phyloP scores from a whole-genome alignment of 2,113 vertebrate species.

The Rattus rattus region DNA sequence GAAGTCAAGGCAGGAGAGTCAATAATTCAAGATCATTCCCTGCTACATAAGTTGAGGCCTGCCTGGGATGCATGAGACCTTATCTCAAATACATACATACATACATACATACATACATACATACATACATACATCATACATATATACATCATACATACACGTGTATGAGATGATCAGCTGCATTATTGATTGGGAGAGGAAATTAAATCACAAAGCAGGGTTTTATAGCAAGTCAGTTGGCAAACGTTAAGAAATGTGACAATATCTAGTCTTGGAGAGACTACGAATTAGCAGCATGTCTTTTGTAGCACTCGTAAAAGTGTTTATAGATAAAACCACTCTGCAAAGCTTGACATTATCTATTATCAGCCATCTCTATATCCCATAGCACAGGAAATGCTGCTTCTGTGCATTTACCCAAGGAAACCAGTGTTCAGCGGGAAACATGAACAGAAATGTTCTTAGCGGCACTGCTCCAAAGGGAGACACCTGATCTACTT shows the following conservation, averaged over 20 bases:
- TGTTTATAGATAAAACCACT: neutral
- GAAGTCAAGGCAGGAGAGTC: neutral
- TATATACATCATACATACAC: neutral
- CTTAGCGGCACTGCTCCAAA: neutral
- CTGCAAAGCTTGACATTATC: conserved; percentile 15
- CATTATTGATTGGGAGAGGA: neutral
- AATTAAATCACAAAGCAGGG: neutral
- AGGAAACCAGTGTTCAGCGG: neutral
- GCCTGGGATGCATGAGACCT: neutral
- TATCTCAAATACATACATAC: neutral
- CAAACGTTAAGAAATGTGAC: conserved; percentile 10
- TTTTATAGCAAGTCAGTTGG: neutral
- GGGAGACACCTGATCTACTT: neutral
- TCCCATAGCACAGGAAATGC: conserved; percentile 2
- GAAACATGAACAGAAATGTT: neutral
- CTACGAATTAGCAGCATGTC: neutral
- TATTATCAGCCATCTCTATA: neutral
- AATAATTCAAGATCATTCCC: neutral
- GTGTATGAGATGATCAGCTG: neutral
- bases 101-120: neutral
- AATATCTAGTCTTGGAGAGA: neutral
- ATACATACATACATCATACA: neutral
- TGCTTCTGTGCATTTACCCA: neutral
- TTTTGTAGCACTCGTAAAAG: neutral
- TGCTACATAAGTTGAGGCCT: neutral